Evolutionary conservation across 2,113 vertebrate genomes (phyloP).

Genomic region (Herpailurus yagouaroundi): DNA sequence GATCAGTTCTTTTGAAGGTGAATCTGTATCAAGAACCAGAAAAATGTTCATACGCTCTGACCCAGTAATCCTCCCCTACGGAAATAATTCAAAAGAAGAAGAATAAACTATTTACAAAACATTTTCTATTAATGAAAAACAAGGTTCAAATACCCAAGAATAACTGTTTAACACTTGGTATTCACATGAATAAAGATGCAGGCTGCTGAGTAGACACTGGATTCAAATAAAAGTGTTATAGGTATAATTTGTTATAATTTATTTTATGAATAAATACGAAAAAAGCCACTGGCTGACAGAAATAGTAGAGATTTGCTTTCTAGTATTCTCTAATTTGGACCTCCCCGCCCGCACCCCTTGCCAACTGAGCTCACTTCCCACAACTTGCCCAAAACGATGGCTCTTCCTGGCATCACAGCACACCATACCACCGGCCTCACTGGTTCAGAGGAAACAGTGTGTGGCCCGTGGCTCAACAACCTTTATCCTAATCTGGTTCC

Average conservation of each 20-base stretch:
- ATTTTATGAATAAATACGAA: slow-evolving; percentile 54
- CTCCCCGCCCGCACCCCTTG: neutral
- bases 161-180: neutral
- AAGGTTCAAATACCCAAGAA: slow-evolving; percentile 41
- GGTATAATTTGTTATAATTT: neutral
- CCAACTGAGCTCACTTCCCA: neutral
- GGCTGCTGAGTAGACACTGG: neutral
- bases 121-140: slow-evolving; percentile 55
- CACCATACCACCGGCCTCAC: neutral
- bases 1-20: slow-evolving; percentile 27
- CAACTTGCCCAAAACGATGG: neutral
- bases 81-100: slow-evolving; percentile 54
- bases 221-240: slow-evolving; percentile 42
- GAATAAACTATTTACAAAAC: slow-evolving; percentile 69
- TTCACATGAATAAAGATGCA: slow-evolving; percentile 44
- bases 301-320: neutral
- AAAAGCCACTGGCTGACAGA: slow-evolving; percentile 19
- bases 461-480: neutral
- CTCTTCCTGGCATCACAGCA: neutral
- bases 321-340: neutral
- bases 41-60: slow-evolving; percentile 22
- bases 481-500: neutral
- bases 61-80: neutral
- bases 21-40: slow-evolving; percentile 57
- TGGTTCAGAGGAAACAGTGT: neutral